Evolutionary conservation across 2,888 invertebrate species (phyloP).

Genomic region (Lingula anatina): DNA sequence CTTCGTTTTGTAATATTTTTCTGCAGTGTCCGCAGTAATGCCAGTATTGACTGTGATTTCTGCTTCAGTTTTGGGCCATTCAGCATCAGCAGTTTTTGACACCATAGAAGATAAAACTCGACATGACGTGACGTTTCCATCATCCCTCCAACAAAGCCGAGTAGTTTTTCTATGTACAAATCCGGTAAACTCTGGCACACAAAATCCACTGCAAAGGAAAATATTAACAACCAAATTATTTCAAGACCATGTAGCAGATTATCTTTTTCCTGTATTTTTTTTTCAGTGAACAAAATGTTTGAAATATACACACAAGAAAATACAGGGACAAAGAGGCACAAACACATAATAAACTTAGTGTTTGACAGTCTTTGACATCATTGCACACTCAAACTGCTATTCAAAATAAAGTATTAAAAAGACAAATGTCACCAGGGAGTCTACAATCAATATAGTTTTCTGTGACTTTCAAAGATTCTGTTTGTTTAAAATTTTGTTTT

Average conservation of each 20-base stretch:
- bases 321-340: too few species aligned
- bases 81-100: slow-evolving; percentile 63
- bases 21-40: slow-evolving; percentile 66
- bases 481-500: too few species aligned
- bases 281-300: too few species aligned
- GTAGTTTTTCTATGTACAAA: slow-evolving; percentile 69
- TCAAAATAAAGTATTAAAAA: too few species aligned
- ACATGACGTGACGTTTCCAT: slow-evolving; percentile 77
- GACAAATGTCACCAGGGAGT: too few species aligned
- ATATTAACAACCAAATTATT: background rate
- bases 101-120: slow-evolving; percentile 82
- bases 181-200: slow-evolving; percentile 67
- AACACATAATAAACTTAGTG: too few species aligned
- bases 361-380: too few species aligned
- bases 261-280: too few species aligned
- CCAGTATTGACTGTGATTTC: slow-evolving; percentile 59
- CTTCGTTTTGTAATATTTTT: slow-evolving; percentile 66
- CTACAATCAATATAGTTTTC: too few species aligned
- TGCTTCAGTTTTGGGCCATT: slow-evolving; percentile 58
- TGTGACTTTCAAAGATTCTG: too few species aligned
- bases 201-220: slow-evolving; percentile 65
- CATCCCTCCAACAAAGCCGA: slow-evolving; percentile 65
- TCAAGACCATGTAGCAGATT: background rate
- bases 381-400: too few species aligned
- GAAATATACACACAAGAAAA: too few species aligned